Evolutionary conservation across 35 echinoderm and acorn worm genomes (phyloP), one percentile per base, ranked within the genome.

Genomic region (Lytechinus pictus): DNA sequence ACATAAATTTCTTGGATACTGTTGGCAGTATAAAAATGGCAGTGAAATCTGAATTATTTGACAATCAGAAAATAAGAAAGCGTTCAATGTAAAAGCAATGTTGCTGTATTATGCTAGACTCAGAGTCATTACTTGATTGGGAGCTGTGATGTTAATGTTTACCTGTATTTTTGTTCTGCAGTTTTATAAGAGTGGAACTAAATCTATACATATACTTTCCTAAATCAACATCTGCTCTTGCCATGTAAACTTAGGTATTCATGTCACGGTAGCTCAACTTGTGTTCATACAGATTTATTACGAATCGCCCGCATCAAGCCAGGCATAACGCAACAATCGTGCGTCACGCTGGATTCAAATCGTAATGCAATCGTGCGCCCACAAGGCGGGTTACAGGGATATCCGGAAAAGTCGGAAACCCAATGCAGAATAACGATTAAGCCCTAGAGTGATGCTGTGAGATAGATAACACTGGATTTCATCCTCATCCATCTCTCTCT

Each of bases 391-490:
- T 90, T 90, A 90, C 88, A 27, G 88, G 88, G 88, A 90, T 90
- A 54, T 90, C 88, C 88, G 88, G 88, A 90, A 90, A 90, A 90
- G 88, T 90, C 88, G 88, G 88, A 90, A 90, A 90, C 52, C 29
- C 88, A 54, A 90, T 90, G 88, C 88, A 90, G 52, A 90, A 90
- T 90, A 90, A 90, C 88, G 88, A 90, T 90, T 90, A 90, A 54
- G 88, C 88, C 88, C 52, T 13, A 54, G 52, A 90, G 88, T 44
- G 88, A 44, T 52, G 88, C 88, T 90, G 27, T 14, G 88, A 90
- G 88, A 90, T 79, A 79, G 66, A 79, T 79, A 79, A 79, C 66
- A 79, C 66, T 79, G 66, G 66, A 79, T 79, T 79, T 16, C 66
- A 16, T 24, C 6, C 16, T 79, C 19, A 79, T n/a, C 66, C 66